Percentiles rank a stretch among this genome's conserved stretches.
These are phyloP conservation scores for Apis cerana DNA, from an alignment of 1,140 invertebrate genomes.

Conservation along the genomic window DNA sequence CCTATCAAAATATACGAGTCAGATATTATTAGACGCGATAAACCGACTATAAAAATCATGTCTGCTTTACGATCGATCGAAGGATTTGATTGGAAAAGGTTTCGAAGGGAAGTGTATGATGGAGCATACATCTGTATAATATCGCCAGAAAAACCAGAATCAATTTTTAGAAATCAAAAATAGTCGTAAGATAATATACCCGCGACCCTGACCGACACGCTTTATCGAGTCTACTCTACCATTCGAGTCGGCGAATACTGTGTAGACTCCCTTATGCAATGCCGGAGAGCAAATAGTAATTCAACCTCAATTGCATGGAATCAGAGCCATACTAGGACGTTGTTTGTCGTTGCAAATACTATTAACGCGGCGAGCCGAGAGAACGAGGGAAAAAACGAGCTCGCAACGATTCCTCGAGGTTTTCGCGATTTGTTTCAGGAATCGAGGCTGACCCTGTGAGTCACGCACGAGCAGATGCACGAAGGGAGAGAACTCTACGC, in stretches of 20 bases:
- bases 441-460: neutral
- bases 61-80: neutral
- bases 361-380: neutral
- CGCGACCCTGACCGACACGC: conserved; percentile 58
- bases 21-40: neutral
- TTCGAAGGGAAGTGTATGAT: neutral
- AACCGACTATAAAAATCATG: neutral
- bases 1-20: conserved; percentile 10
- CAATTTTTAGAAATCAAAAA: conserved; percentile 1
- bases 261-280: conserved; percentile 38
- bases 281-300: conserved; percentile 52
- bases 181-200: neutral
- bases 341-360: conserved; percentile 33
- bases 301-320: conserved; percentile 60
- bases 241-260: conserved; percentile 28
- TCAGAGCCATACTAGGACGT: conserved; percentile 34
- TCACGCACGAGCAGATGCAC: conserved; percentile 2
- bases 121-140: neutral
- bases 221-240: neutral
- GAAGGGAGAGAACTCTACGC: conserved; percentile 18
- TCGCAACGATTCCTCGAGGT: neutral
- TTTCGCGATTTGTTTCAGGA: neutral
- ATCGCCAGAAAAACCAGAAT: neutral
- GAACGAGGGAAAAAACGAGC: neutral
- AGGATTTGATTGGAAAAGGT: too few species aligned